Conservation (phyloP, 2,888 invertebrate genomes). For the Apamea sordens region DNA sequence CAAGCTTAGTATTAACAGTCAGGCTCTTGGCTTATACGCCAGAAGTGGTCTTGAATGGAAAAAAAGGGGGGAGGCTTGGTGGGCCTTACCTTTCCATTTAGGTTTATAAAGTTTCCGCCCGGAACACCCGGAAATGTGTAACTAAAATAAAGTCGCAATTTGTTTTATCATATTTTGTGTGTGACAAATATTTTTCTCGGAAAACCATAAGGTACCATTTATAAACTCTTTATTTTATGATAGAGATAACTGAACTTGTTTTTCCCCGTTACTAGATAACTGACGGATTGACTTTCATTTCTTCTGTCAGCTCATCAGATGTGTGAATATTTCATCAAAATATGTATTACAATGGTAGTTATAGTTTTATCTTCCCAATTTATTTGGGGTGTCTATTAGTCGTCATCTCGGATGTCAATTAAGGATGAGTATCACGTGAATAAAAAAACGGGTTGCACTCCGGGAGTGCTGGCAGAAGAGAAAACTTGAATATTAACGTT, state of each 20-base stretch:
- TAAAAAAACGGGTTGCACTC: too few relatives aligned
- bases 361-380: not conserved
- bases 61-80: too few relatives aligned
- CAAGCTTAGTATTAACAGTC: not conserved
- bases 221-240: slow-evolving; percentile 19
- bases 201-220: slow-evolving; percentile 13
- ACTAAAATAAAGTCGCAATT: slow-evolving; percentile 6
- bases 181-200: slow-evolving; percentile 17
- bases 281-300: not conserved
- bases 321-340: not conserved
- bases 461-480: too few relatives aligned
- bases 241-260: slow-evolving; percentile 5
- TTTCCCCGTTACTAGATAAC: not conserved
- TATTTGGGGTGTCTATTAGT: not conserved
- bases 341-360: not conserved
- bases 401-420: not conserved
- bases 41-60: not conserved
- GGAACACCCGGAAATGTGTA: not conserved
- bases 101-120: not conserved
- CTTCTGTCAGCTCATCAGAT: not conserved
- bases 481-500: too few relatives aligned
- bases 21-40: not conserved
- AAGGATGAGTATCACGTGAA: not conserved
- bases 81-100: too few relatives aligned
- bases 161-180: slow-evolving; percentile 7